A percentile compares a stretch with the other conserved stretches of the same genome.
Conservation (phyloP, 1,140 invertebrate species). For the Bombus superbus region DNA sequence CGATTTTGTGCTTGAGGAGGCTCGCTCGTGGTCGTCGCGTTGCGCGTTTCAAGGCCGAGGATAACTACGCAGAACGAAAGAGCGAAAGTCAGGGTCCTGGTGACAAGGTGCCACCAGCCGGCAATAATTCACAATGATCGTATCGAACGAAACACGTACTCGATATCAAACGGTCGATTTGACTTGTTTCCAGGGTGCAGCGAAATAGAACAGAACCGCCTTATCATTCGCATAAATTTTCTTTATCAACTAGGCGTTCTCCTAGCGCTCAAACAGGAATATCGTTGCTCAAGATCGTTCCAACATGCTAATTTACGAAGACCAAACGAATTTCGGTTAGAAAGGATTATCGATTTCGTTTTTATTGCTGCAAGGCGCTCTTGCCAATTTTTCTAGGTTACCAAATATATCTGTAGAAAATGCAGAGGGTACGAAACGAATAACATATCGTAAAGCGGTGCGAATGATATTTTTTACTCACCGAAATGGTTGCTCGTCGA, state of each 20-base stretch:
- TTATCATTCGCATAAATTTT: conserved; percentile 68
- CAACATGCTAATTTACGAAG: neutral
- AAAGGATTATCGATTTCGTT: neutral
- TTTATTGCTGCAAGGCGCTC: neutral
- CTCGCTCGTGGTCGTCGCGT: neutral
- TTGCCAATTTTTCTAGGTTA: neutral
- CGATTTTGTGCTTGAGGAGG: neutral
- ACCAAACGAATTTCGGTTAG: neutral
- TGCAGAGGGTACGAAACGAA: neutral
- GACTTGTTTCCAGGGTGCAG: conserved; percentile 21
- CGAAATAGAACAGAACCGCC: conserved; percentile 33
- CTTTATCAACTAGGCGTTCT: conserved; percentile 58
- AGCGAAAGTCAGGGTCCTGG: conserved; percentile 14
- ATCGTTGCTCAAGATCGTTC: too few species aligned
- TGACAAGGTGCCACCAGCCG: conserved; percentile 30
- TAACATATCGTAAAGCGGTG: too few species aligned
- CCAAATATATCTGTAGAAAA: neutral
- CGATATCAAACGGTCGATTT: conserved; percentile 40
- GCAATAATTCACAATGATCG: conserved; percentile 45
- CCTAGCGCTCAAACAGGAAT: neutral
- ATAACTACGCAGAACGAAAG: conserved; percentile 11
- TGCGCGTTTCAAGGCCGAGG: conserved; percentile 14
- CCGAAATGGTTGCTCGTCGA: neutral
- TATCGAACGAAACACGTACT: conserved; percentile 27
- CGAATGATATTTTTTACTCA: neutral